Percentiles rank a stretch among this genome's conserved stretches.
These are phyloP conservation scores for Eupristina koningsbergeri DNA, from an alignment of 1,140 invertebrate species.

Conservation along the genomic window DNA sequence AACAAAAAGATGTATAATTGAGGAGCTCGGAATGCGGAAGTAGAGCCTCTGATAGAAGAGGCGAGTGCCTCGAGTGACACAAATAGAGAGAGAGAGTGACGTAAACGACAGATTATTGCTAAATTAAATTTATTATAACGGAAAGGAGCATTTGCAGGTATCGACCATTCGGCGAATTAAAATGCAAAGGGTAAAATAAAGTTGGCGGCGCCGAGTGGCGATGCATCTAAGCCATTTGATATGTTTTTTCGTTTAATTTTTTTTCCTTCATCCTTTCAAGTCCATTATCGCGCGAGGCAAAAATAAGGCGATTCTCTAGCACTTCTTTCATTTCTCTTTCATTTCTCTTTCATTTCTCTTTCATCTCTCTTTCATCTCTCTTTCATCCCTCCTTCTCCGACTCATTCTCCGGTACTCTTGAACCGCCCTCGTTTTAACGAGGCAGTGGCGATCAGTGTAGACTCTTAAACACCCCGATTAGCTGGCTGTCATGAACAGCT, in stretches of 20 bases:
- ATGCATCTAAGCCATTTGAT: conserved; percentile 25
- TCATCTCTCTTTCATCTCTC: conserved; percentile 37
- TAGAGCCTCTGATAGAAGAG: no score
- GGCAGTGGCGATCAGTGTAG: conserved; percentile 72
- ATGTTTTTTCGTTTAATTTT: conserved; percentile 48
- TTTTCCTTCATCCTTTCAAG: conserved; percentile 57
- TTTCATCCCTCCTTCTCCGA: background rate
- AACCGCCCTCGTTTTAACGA: conserved; percentile 71
- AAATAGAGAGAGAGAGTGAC: background rate
- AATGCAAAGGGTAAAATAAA: conserved; percentile 52
- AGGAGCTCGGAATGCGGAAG: background rate
- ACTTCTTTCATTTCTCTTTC: conserved; percentile 47
- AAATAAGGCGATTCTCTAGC: conserved; percentile 58
- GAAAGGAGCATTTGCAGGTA: background rate
- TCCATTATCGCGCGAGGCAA: conserved; percentile 64
- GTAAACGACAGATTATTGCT: background rate
- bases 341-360: conserved; percentile 50
- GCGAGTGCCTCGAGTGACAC: background rate
- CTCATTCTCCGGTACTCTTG: conserved; percentile 18
- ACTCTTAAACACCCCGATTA: conserved; percentile 75
- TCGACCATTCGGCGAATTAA: background rate
- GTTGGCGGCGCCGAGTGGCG: conserved; percentile 59
- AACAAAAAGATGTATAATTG: background rate
- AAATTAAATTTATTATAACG: background rate
- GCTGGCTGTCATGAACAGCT: conserved; percentile 73